phyloP scores from a whole-genome alignment of 2,797 vertebrate genomes.

The Labroides dimidiatus region DNA sequence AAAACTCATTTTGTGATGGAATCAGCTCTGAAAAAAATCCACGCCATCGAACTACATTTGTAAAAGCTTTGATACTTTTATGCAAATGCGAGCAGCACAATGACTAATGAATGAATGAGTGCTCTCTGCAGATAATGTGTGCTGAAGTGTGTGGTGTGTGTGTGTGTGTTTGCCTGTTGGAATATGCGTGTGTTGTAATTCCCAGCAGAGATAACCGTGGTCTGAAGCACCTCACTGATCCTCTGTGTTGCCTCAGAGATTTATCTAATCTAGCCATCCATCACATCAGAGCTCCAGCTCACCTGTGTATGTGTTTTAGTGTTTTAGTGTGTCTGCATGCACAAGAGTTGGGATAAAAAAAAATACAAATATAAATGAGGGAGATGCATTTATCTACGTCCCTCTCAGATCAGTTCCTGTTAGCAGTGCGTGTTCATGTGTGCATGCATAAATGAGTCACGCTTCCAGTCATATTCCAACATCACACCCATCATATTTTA shows the following conservation, averaged over 20 bases:
- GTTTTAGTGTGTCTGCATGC: not conserved
- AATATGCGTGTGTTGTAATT: constrained; percentile 8
- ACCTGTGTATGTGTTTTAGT: constrained; percentile 28
- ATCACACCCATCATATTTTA: too few species aligned
- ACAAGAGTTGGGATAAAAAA: too few species aligned
- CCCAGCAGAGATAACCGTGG: constrained; percentile 31
- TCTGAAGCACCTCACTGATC: constrained; percentile 59
- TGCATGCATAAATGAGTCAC: too few species aligned
- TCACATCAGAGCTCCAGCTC: constrained; percentile 44
- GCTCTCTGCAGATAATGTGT: constrained; percentile 19
- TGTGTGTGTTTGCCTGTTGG: not conserved
- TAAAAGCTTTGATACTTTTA: constrained; percentile 44
- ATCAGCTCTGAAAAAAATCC: constrained; percentile 17
- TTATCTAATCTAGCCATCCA: constrained; percentile 58
- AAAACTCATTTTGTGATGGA: constrained; percentile 17
- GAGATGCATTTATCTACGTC: too few species aligned
- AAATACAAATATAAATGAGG: too few species aligned
- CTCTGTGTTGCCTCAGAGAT: constrained; percentile 51
- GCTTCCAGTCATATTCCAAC: too few species aligned
- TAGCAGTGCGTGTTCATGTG: too few species aligned
- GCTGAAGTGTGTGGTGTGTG: not conserved
- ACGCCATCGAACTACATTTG: constrained; percentile 2
- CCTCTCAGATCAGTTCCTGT: too few species aligned
- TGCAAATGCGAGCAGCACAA: constrained; percentile 50
- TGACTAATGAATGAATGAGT: constrained; percentile 47